A percentile compares a stretch with the other conserved stretches of the same genome.
phyloP scores from a whole-genome alignment of 92 coral and sea anemone genomes.

The Epizoanthus stellaris region DNA sequence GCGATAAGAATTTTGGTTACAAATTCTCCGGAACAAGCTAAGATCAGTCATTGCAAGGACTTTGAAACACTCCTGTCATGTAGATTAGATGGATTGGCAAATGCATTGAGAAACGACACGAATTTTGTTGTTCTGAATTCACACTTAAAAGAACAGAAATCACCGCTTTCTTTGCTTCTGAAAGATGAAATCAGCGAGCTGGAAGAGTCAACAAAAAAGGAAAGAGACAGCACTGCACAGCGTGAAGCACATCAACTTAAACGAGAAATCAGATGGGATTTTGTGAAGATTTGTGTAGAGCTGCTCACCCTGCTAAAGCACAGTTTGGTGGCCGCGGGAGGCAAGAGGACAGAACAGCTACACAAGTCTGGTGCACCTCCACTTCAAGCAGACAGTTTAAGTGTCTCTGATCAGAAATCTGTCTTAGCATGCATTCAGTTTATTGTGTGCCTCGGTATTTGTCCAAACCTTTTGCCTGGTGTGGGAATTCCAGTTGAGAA shows the following conservation, averaged over 20 bases:
- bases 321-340: constrained; percentile 26
- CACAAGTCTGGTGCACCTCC: constrained; percentile 47
- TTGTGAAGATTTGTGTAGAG: constrained; percentile 61
- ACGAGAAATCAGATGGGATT: constrained; percentile 59
- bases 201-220: not conserved
- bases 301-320: constrained; percentile 52
- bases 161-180: not conserved
- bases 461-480: constrained; percentile 86
- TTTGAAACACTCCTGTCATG: constrained; percentile 20
- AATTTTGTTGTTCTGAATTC: not conserved
- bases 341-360: not conserved
- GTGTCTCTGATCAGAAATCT: constrained; percentile 83
- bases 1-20: constrained; percentile 18
- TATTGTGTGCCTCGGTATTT: constrained; percentile 78
- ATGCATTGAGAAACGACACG: constrained; percentile 4
- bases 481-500: constrained; percentile 88
- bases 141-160: not conserved
- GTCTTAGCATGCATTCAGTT: constrained; percentile 82
- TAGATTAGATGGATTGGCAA: not conserved
- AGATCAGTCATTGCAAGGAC: not conserved
- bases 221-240: not conserved
- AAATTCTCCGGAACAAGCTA: constrained; percentile 2
- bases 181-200: not conserved
- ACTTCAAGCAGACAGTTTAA: constrained; percentile 64
- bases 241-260: not conserved